Evolutionary conservation across 2,797 vertebrate species (phyloP), one percentile per base, ranked within the genome.

Genomic region (Okamejei kenojei): DNA sequence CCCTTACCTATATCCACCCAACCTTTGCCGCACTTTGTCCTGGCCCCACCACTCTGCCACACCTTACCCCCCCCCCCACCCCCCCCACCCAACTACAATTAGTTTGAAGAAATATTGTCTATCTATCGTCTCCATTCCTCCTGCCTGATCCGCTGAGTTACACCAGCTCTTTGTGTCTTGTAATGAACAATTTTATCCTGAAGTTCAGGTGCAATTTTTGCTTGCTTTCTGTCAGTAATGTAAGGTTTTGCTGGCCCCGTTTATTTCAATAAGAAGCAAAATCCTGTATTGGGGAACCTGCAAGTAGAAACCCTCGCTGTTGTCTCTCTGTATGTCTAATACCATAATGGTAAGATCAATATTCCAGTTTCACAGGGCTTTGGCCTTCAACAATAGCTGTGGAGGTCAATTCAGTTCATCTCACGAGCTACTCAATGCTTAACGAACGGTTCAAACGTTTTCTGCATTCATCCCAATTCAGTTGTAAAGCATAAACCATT

Each of bases 231-330:
- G 13, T 29, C 11, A 32, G 35, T 8, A 23, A 32, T 10, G 6
- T 2, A 0, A 21, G 19, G 29, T 86, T 77, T 74, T 84, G 15
- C 0, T 15, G 5, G 10, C 10, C 29, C n/a, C 2, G 6, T 63
- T n/a, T 84, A 63, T 84, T 84, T 65, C 1, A 32, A 88, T 88
- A n/a, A n/a, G n/a, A 15, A 88, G 84, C 7, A 88, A 65, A 88
- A 32, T 86, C 19, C 26, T 58, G 8, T 0, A 61, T 15, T 84
- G 23, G 26, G 29, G 82, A 63, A 3, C 2, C 5, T 13, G 7
- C 11, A n/a, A 6, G 58, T 86, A 6, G 26, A 13, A n/a, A 61
- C 26, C 26, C 54, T 58, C 26, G 10, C 13, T 11, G 15, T 84
- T 29, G 4, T 58, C 45, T 58, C n/a, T 78, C 77, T 32, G 32